These are phyloP conservation scores for Gibbula magus DNA, from an alignment of 2,888 invertebrate genomes.

Conservation along the genomic window DNA sequence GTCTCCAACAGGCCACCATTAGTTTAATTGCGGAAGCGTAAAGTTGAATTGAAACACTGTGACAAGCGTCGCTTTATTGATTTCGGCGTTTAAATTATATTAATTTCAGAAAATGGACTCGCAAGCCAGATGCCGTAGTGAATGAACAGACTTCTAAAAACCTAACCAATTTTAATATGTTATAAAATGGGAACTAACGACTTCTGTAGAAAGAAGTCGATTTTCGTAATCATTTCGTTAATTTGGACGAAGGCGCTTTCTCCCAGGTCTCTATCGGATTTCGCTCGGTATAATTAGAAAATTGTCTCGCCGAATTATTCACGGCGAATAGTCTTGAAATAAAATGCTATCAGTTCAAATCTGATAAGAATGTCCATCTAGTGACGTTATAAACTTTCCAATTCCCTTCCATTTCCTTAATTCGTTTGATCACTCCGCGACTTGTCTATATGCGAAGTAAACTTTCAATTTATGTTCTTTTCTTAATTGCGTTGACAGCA, in stretches of 20 bases:
- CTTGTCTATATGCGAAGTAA: not conserved
- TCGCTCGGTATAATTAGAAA: constrained; percentile 2
- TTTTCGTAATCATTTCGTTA: constrained; percentile 11
- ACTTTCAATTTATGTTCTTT: constrained; percentile 18
- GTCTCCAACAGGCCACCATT: not conserved
- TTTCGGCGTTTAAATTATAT: not conserved
- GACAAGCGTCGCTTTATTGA: not conserved
- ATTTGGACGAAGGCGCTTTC: not conserved
- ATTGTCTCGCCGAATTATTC: not conserved
- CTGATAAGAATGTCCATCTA: not conserved
- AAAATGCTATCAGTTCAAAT: not conserved
- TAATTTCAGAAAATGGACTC: not conserved
- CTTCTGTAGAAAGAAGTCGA: not conserved
- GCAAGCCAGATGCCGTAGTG: too few relatives aligned
- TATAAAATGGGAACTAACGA: not conserved
- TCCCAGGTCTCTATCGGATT: not conserved
- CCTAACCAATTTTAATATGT: not conserved
- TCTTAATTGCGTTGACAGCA: constrained; percentile 7
- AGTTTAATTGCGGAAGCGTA: not conserved
- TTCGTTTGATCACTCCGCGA: not conserved
- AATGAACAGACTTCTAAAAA: not conserved
- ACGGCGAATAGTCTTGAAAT: constrained; percentile 1
- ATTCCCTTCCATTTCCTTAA: constrained; percentile 21
- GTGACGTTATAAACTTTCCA: not conserved
- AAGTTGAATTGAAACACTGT: not conserved